Conservation (phyloP, 2,888 invertebrate species). For the Tiliacea aurago region DNA sequence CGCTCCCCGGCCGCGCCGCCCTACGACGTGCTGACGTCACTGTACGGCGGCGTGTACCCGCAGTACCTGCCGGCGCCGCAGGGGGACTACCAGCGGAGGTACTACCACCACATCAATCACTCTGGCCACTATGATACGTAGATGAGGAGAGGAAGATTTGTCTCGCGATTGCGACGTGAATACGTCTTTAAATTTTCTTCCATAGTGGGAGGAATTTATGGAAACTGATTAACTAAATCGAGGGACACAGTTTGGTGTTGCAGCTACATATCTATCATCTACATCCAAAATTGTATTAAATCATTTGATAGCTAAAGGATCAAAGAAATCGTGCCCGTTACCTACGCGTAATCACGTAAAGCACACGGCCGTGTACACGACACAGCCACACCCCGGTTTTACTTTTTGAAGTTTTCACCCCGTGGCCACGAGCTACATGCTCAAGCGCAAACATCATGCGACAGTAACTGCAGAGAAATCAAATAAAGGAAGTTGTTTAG, state of each 20-base stretch:
- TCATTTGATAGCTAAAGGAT: too few species aligned
- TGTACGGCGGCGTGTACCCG: slow-evolving; percentile 78
- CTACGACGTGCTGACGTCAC: slow-evolving; percentile 80
- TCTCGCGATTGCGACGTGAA: too few species aligned
- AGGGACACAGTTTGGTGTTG: too few species aligned
- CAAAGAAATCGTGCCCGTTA: too few species aligned
- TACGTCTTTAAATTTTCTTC: too few species aligned
- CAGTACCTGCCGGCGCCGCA: slow-evolving; percentile 72
- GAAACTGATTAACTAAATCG: too few species aligned
- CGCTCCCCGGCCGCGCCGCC: slow-evolving; percentile 65
- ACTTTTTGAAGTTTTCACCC: neutral
- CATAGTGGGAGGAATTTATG: too few species aligned
- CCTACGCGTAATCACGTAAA: too few species aligned
- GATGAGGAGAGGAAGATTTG: neutral
- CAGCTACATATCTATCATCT: too few species aligned
- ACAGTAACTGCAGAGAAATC: neutral
- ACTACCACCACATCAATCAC: slow-evolving; percentile 70
- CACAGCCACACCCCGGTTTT: neutral
- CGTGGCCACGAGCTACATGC: neutral
- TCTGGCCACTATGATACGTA: slow-evolving; percentile 74
- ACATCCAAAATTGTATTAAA: too few species aligned
- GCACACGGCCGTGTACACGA: too few species aligned
- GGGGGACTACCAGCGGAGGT: slow-evolving; percentile 72
- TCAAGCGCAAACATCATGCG: neutral
- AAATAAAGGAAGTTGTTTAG: neutral